Base-by-base conservation (phyloP, 2,797 vertebrate genomes). In the Microtus obscurus region DNA sequence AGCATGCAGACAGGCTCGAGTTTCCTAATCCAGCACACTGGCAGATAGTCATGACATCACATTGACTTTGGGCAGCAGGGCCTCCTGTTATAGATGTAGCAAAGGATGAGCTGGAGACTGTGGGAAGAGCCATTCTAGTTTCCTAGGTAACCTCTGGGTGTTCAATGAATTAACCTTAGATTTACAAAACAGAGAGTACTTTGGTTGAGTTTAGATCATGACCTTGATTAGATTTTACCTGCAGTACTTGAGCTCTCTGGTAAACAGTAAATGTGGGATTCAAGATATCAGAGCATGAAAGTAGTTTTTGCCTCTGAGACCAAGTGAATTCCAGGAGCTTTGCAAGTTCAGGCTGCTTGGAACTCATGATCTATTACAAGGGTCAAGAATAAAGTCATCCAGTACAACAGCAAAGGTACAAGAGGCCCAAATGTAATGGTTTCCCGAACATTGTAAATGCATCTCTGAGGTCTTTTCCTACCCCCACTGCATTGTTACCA, bases 111-210 rank as follows among this genome's bases (percentile, higher is more conserved):
- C 13, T 81, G 8, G 43, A 81, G 9, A 92, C n/a, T 43, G 5
- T 29, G 65, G 6, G 8, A 34, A 56, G 80, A 90, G 83, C 37
- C 48, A 43, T 56, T 53, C 9, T 25, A 37, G 31, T 85, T 69
- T 91, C 90, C 80, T 85, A n/a, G 14, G 25, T 43, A 67, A 96
- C 11, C 27, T 21, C 63, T 73, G 59, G 2, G 25, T 90, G 37
- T 12, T 82, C 69, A 34, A 61, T 19, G 27, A 74, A 69, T 79
- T 87, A 63, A 51, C 17, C 1, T 17, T 87, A 10, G 65, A 91
- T 89, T 87, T 83, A 78, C 87, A 93, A 89, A 61, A 74, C 13
- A 29, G 23, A 21, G 23, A 92, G 11, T 56, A 82, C 27, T 89
- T 69, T 31, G 8, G 76, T 76, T 88, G 34, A 37, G 34, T 86